A percentile compares a stretch with the other conserved stretches of the same genome.
Conservation (phyloP, 1,140 invertebrate species). For the Drosophila takahashii region DNA sequence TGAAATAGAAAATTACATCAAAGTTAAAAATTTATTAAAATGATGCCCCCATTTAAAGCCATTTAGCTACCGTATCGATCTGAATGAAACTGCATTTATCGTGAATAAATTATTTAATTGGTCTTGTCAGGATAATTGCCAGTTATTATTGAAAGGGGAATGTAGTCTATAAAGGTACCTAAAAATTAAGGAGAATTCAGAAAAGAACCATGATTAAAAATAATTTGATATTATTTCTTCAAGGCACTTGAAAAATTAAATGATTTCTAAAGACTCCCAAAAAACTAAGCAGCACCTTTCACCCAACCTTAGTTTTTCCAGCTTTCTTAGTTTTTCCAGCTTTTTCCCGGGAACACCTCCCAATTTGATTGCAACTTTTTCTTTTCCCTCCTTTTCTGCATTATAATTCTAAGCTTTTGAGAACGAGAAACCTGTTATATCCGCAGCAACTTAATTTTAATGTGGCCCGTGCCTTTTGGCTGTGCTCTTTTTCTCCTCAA, state of each 20-base stretch:
- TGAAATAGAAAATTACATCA: no score
- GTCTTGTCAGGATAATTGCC: not conserved
- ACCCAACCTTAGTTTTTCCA: not conserved
- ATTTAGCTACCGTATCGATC: no score
- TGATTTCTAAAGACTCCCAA: not conserved
- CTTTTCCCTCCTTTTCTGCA: slow-evolving; percentile 24
- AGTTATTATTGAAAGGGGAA: not conserved
- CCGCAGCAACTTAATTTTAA: slow-evolving; percentile 65
- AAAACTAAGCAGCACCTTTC: slow-evolving; percentile 1
- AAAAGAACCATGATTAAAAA: not conserved
- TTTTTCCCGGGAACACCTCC: slow-evolving; percentile 15
- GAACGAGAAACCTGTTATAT: slow-evolving; percentile 31
- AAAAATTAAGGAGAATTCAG: no score
- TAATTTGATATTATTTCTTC: no score
- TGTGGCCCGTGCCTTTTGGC: slow-evolving; percentile 51
- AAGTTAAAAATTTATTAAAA: no score
- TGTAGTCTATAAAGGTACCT: no score
- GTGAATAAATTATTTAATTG: not conserved
- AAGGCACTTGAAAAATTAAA: not conserved
- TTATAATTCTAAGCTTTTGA: slow-evolving; percentile 34
- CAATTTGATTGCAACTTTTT: slow-evolving; percentile 43
- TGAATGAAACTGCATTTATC: not conserved
- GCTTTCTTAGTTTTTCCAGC: not conserved
- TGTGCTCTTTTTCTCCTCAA: slow-evolving; percentile 20
- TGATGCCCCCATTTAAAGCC: no score